Evolutionary conservation across 2,888 invertebrate genomes (phyloP).

Genomic region (Dinocampus coccinellae): DNA sequence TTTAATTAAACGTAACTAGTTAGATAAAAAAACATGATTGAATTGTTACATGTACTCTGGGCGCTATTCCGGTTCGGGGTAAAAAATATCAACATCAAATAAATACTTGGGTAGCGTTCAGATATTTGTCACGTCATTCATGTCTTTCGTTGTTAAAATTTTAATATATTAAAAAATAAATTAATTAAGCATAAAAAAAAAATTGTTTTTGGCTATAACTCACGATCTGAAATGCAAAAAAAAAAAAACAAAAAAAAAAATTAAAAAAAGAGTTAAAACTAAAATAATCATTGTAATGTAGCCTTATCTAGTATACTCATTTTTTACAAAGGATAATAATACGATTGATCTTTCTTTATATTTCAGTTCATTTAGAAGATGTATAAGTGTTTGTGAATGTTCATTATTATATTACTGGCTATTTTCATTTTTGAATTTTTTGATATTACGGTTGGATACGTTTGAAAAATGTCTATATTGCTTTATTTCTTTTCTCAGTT

Average conservation of each 20-base stretch:
- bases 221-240: constrained; percentile 45
- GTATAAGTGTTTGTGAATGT: constrained; percentile 54
- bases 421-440: constrained; percentile 36
- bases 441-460: constrained; percentile 47
- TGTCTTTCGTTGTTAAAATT: constrained; percentile 48
- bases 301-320: constrained; percentile 52
- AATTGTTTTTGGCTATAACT: constrained; percentile 43
- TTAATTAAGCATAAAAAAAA: constrained; percentile 45
- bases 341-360: constrained; percentile 49
- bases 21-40: constrained; percentile 33
- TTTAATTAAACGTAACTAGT: constrained; percentile 46
- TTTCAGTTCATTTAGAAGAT: constrained; percentile 46
- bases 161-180: constrained; percentile 52
- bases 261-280: constrained; percentile 48
- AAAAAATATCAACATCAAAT: constrained; percentile 46
- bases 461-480: constrained; percentile 25
- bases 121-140: constrained; percentile 11
- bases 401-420: constrained; percentile 31
- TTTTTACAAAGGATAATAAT: constrained; percentile 53
- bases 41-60: not conserved
- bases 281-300: constrained; percentile 56
- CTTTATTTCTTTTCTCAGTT: constrained; percentile 35
- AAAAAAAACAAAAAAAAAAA: not conserved
- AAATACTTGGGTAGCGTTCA: constrained; percentile 27
- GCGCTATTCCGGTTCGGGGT: constrained; percentile 50